Percentiles rank a stretch among this genome's conserved stretches.
Evolutionary conservation across 2,888 invertebrate genomes (phyloP).

Genomic region (Hipparchia sbordonii): DNA sequence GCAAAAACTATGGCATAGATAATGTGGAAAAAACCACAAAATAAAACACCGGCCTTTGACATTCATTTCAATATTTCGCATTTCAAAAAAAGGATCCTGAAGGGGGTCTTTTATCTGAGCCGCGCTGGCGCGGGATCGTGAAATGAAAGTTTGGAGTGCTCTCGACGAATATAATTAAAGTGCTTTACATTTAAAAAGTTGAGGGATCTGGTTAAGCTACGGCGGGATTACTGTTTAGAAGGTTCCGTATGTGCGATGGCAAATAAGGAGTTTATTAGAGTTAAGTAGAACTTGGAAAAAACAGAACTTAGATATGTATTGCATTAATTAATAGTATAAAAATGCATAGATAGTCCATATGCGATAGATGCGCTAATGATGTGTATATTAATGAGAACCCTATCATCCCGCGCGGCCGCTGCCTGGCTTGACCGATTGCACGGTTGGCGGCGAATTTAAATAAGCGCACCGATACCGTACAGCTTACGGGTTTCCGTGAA

Average conservation of each 20-base stretch:
- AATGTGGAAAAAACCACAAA: background rate
- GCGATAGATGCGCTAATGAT: no score
- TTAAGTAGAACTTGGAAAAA: no score
- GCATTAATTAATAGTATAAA: no score
- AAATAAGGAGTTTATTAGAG: no score
- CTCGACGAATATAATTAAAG: slow-evolving; percentile 38
- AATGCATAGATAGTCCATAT: no score
- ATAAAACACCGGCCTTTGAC: slow-evolving; percentile 22
- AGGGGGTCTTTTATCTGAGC: slow-evolving; percentile 31
- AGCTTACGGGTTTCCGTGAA: no score
- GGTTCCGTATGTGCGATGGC: background rate
- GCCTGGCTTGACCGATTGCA: no score
- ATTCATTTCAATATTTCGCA: slow-evolving; percentile 31
- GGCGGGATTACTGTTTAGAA: background rate
- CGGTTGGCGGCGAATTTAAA: no score
- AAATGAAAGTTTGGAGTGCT: slow-evolving; percentile 36
- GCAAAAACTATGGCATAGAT: slow-evolving; percentile 15
- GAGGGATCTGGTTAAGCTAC: slow-evolving; percentile 11
- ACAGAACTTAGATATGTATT: no score
- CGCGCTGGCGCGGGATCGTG: slow-evolving; percentile 14
- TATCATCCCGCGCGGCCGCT: no score
- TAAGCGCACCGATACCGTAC: no score
- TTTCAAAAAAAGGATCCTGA: slow-evolving; percentile 27
- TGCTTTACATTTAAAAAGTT: slow-evolving; percentile 33
- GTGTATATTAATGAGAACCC: no score